Evolutionary conservation across 2,797 vertebrate species (phyloP).

Genomic region (Crenuchus spilurus): DNA sequence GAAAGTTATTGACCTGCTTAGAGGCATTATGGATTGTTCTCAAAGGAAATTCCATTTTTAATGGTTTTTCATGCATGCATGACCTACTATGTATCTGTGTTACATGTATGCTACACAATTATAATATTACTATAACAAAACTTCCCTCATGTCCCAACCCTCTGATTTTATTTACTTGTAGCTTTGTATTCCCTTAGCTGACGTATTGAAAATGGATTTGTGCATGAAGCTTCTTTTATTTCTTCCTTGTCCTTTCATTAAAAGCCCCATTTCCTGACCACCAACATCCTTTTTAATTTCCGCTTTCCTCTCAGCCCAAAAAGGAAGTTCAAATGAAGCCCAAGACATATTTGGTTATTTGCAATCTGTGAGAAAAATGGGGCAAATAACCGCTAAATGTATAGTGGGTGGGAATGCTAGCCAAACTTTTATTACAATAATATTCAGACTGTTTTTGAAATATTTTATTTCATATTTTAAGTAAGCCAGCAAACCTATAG

Average conservation of each 20-base stretch:
- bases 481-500: too few species aligned
- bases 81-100: conserved; percentile 10
- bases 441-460: background rate
- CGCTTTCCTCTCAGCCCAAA: too few species aligned
- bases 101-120: background rate
- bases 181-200: background rate
- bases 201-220: background rate
- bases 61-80: conserved; percentile 31
- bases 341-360: background rate
- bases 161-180: background rate
- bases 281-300: background rate
- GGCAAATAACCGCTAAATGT: background rate
- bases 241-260: background rate
- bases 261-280: background rate
- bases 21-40: conserved; percentile 15
- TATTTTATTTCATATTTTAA: background rate
- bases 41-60: conserved; percentile 36
- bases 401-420: background rate
- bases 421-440: background rate
- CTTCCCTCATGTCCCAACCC: background rate
- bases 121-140: background rate
- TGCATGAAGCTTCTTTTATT: background rate
- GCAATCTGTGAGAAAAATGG: background rate
- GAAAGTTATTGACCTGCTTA: conserved; percentile 6
- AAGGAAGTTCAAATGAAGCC: background rate